Base-by-base conservation (phyloP, 2,888 invertebrate species). In the Megalurothrips usitatus region DNA sequence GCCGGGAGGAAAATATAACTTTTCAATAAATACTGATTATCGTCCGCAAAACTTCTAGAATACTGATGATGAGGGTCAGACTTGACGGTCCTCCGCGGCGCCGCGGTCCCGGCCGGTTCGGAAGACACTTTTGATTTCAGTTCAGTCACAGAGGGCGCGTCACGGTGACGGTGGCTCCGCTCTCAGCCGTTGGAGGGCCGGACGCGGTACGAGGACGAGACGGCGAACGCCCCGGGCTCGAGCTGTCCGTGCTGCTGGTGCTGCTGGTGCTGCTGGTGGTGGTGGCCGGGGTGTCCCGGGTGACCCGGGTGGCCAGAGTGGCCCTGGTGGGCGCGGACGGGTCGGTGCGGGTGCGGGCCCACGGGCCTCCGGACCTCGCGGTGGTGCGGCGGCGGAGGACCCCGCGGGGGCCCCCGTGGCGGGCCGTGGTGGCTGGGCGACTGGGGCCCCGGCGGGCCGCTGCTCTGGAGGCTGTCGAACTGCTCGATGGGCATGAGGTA, bases 401-500 rank as follows among this genome's bases (percentile, higher is more conserved):
- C 19, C 68, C 23, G 23, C 8, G 68, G 68, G 10, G 68, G 68
- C 26, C 68, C 68, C 12, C 23, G 68, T 8, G 68, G 23, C 12
- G 8, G 23, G 10, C 68, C 68, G 68, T 58, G 68, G 68, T 75
- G 68, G 68, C 68, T 26, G 12, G 58, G 58, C 19, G 58, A 17
- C 17, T 19, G 58, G 19, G 68, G 10, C 8, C 11, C 52, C 52
- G 17, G 17, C 23, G 68, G 14, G 19, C 6, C 26, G 68, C 12
- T 75, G 68, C 68, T 26, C 68, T 75, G n/a, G 68, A 75, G 68
- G 4, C 68, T 12, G 68, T 75, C 68, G 68, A 12, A 75, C 68
- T 75, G 68, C 68, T 75, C 68, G 68, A 75, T 75, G 68, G 68
- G 68, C 68, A 75, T 26, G 68, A 26, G 26, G 68, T 75, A 26